These are phyloP conservation scores for Tachysurus vachellii DNA, from an alignment of 2,113 vertebrate genomes.

Conservation along the genomic window DNA sequence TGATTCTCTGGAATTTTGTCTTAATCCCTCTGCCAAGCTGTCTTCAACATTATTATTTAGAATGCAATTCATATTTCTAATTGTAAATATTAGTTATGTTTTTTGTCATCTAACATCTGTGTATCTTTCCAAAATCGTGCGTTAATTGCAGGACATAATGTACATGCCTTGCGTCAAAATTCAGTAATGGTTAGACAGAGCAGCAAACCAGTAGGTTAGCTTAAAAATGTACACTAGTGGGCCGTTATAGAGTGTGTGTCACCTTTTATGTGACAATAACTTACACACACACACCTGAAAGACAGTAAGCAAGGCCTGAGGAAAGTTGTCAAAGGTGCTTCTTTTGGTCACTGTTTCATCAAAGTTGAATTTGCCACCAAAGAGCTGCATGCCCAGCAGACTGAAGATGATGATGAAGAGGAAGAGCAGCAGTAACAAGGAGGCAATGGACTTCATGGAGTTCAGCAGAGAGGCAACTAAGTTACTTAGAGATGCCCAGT, in stretches of 20 bases:
- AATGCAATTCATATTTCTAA: not conserved
- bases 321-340: slow-evolving; percentile 98
- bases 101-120: not conserved
- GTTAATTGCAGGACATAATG: not conserved
- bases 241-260: not conserved
- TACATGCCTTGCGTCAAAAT: not conserved
- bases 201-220: not conserved
- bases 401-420: slow-evolving; percentile 99
- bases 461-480: slow-evolving; percentile 96
- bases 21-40: not conserved
- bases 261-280: not conserved
- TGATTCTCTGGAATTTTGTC: not conserved
- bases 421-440: slow-evolving; percentile 94
- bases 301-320: slow-evolving; percentile 94
- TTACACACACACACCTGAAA: slow-evolving; percentile 83
- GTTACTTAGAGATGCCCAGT: slow-evolving; percentile 98
- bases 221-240: not conserved
- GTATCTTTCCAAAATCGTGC: not conserved
- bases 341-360: slow-evolving; percentile 96
- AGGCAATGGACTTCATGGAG: slow-evolving; percentile 99
- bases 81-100: not conserved
- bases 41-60: not conserved
- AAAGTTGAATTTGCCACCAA: slow-evolving; percentile 99
- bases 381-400: slow-evolving; percentile 98
- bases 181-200: not conserved